Percentiles rank a stretch among this genome's conserved stretches.
Evolutionary conservation across 2,888 invertebrate species (phyloP).

Genomic region (Imbricaverruca yamaguchii): DNA sequence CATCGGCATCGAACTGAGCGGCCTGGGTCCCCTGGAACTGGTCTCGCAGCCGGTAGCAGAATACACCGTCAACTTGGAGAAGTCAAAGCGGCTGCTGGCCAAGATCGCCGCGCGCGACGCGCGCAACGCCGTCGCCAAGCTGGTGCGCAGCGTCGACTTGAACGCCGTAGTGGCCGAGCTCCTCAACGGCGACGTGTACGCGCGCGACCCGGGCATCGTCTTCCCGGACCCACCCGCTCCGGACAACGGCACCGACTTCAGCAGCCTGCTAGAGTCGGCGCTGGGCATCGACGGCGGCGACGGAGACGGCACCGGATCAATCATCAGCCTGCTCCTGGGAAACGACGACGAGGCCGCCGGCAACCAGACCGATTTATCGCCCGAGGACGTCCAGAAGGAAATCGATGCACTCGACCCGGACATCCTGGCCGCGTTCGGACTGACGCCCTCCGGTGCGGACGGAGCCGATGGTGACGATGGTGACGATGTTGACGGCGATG

Average conservation of each 20-base stretch:
- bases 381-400: too few species aligned
- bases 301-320: background rate
- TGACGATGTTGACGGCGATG: too few species aligned
- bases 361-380: background rate
- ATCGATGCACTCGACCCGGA: background rate
- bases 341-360: background rate
- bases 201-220: conserved; percentile 13
- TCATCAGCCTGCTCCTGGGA: background rate
- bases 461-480: too few species aligned
- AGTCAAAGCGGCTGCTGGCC: background rate
- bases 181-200: conserved; percentile 7
- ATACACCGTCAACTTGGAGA: background rate
- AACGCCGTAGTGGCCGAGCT: background rate
- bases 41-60: background rate
- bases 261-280: conserved; percentile 8
- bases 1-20: background rate
- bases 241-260: background rate
- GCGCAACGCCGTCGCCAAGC: background rate
- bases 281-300: background rate
- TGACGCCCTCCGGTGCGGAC: background rate
- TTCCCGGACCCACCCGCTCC: background rate
- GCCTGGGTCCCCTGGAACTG: background rate
- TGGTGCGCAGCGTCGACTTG: background rate
- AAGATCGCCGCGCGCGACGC: background rate
- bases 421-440: conserved; percentile 5